Evolutionary conservation across 2,888 invertebrate species (phyloP).

Genomic region (Agrotis segetum): DNA sequence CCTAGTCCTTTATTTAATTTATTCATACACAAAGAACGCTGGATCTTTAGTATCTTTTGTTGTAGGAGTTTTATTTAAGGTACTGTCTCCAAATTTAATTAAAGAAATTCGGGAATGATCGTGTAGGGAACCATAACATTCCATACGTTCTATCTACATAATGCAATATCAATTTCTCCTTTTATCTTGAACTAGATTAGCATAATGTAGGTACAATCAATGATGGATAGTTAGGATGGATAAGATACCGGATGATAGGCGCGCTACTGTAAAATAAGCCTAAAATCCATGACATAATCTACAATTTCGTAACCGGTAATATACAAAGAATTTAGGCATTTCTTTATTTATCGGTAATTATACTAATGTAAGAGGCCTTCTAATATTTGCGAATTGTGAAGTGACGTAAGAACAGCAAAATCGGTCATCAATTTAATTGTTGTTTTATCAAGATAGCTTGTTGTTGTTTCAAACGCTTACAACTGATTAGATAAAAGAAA

Average conservation of each 20-base stretch:
- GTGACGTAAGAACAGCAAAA: constrained; percentile 49
- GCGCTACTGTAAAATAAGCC: constrained; percentile 22
- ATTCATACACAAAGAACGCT: neutral
- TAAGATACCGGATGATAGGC: constrained; percentile 37
- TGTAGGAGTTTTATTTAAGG: neutral
- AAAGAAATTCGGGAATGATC: constrained; percentile 10
- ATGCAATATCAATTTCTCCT: constrained; percentile 21
- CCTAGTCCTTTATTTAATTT: neutral
- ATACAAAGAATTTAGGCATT: neutral
- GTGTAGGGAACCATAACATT: neutral
- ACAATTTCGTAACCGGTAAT: neutral
- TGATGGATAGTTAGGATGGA: constrained; percentile 31
- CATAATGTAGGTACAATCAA: constrained; percentile 36
- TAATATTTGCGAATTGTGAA: constrained; percentile 5
- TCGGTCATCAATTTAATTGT: constrained; percentile 52
- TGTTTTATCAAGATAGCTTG: constrained; percentile 49
- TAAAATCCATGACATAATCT: constrained; percentile 7
- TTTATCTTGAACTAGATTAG: constrained; percentile 28
- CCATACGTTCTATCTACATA: constrained; percentile 1
- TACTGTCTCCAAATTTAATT: neutral
- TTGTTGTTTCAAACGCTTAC: constrained; percentile 38
- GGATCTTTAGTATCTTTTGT: neutral
- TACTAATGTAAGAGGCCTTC: neutral
- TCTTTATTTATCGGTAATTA: constrained; percentile 1
- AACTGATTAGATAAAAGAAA: constrained; percentile 51